Evolutionary conservation across 2,888 invertebrate genomes (phyloP), one percentile per base, ranked within the genome.

Genomic region (Zelleria hepariella): DNA sequence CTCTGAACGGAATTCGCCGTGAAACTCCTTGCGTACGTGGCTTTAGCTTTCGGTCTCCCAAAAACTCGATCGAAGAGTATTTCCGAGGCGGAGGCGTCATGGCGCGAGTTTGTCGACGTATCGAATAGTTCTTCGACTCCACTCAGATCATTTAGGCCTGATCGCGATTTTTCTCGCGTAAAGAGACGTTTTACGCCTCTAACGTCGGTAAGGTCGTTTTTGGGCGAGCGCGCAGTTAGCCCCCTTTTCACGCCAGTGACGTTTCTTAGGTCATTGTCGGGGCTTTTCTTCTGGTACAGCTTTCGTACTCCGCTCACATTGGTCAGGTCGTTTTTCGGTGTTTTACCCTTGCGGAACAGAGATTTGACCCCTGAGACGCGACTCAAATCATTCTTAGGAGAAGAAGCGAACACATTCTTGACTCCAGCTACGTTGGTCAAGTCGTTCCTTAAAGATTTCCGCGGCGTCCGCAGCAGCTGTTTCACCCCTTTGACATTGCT

Each of bases 91-190:
- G 74, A 62, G 4, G 15, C 8, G 18, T 67, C 66, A 6, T 52
- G 60, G 1, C 58, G 58, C 0, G 74, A 71, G 0, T 58, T 61
- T 48, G 57, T 62, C 2, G 78, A 71, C 47, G 72, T 72, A 47
- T 78, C 67, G 59, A 81, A 80, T 1, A 88, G 60, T 59, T 79
- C 77, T 47, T 80, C 81, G 0, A 88, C 70, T 0, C 86, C 87
- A 61, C 85, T 86, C 15, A 86, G 64, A 61, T 86, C 74, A 47
- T 67, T 66, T 8, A 67, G 63, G 18, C 70, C 68, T 26, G 69
- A 67, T 4, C 62, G 61, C 1, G 58, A 62, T 23, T 65, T 71
- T 18, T 67, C 64, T 20, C 65, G 65, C 2, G 65, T 60, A 64
- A 80, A 84, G 64, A 80, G 60, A 1, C 66, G 63, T 27, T 70